phyloP scores from a whole-genome alignment of 2,797 vertebrate species.

The Fundulus diaphanus region DNA sequence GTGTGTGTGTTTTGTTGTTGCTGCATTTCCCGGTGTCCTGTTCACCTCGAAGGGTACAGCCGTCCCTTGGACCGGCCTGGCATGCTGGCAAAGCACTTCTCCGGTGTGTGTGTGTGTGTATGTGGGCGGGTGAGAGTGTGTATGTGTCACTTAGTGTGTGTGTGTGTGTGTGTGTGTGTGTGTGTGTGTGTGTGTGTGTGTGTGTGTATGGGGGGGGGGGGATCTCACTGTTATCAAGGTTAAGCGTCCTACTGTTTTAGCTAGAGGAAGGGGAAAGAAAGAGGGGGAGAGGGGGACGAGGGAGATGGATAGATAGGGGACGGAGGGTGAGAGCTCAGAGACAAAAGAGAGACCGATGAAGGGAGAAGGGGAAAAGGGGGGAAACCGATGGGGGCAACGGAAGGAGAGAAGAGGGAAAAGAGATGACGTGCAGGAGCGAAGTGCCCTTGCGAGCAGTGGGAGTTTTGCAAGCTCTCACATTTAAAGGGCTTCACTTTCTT shows the following conservation, averaged over 20 bases:
- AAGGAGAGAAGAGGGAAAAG: constrained; percentile 64
- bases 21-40: constrained; percentile 82
- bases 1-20: constrained; percentile 75
- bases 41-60: constrained; percentile 81
- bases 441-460: constrained; percentile 77
- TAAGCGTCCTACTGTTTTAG: constrained; percentile 80
- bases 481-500: constrained; percentile 75
- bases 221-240: constrained; percentile 82
- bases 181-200: too few relatives aligned
- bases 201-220: constrained; percentile 61
- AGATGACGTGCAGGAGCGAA: constrained; percentile 73
- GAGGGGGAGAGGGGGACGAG: constrained; percentile 62
- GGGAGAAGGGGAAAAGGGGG: constrained; percentile 57
- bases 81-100: constrained; percentile 81
- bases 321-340: constrained; percentile 76
- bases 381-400: constrained; percentile 51
- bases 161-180: constrained; percentile 57
- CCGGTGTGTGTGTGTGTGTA: constrained; percentile 55
- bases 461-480: constrained; percentile 75
- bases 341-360: constrained; percentile 75
- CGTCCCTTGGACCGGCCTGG: constrained; percentile 78
- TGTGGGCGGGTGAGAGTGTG: constrained; percentile 52
- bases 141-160: constrained; percentile 77
- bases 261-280: constrained; percentile 73
- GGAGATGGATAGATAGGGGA: constrained; percentile 81